Percentiles rank a stretch among this genome's conserved stretches.
These are phyloP conservation scores for Rhynchonema sp. DNA, from an alignment of 2,888 invertebrate species.

Conservation along the genomic window DNA sequence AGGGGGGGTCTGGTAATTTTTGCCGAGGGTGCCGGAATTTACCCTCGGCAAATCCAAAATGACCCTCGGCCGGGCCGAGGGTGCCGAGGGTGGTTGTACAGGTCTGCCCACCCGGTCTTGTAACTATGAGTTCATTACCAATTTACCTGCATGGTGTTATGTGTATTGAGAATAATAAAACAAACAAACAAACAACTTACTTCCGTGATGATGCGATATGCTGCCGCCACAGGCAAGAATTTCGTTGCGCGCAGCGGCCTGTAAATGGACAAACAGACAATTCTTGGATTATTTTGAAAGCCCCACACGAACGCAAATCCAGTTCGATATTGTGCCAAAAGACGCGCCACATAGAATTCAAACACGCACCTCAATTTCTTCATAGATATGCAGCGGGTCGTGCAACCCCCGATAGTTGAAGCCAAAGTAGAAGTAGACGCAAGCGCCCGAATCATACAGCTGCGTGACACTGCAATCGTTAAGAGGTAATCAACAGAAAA, in stretches of 20 bases:
- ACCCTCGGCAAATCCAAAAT: too few species aligned
- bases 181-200: constrained; percentile 7
- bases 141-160: background rate
- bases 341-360: too few species aligned
- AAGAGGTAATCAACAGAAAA: background rate
- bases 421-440: constrained; percentile 82
- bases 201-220: constrained; percentile 83
- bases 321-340: too few species aligned
- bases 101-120: too few species aligned
- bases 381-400: constrained; percentile 59
- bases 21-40: too few species aligned
- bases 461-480: constrained; percentile 51
- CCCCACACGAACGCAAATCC: too few species aligned
- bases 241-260: constrained; percentile 63
- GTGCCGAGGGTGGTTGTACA: too few species aligned
- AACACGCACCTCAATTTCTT: constrained; percentile 68
- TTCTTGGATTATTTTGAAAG: too few species aligned
- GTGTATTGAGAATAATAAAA: background rate
- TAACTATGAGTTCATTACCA: too few species aligned
- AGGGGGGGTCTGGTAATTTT: too few species aligned
- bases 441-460: constrained; percentile 88
- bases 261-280: too few species aligned
- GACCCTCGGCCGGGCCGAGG: too few species aligned
- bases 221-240: constrained; percentile 74
- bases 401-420: constrained; percentile 44